Conservation (phyloP, 2,888 invertebrate species). For the Thyatira batis region DNA sequence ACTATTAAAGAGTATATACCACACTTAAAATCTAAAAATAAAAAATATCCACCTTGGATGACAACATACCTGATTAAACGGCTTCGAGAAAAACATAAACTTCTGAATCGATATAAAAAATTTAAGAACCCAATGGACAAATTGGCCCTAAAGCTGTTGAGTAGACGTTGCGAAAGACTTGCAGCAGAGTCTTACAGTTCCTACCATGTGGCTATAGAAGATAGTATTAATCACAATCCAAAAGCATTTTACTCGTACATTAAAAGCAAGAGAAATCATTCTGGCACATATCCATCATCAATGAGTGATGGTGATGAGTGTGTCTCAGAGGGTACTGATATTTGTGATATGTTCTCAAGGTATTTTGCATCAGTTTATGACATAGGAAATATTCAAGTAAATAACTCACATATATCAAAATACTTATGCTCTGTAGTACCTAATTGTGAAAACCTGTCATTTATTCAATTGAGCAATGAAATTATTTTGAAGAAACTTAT, state of each 20-base stretch:
- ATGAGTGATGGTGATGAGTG: too few relatives aligned
- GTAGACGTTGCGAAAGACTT: slow-evolving; percentile 2
- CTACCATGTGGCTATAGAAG: slow-evolving; percentile 10
- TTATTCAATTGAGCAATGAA: too few relatives aligned
- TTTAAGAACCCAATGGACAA: slow-evolving; percentile 19
- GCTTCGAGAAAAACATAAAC: slow-evolving; percentile 13
- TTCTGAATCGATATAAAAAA: slow-evolving; percentile 10
- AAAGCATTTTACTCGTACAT: too few relatives aligned
- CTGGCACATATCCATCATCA: slow-evolving; percentile 5
- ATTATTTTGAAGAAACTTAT: too few relatives aligned
- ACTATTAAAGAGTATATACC: slow-evolving; percentile 2
- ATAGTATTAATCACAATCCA: slow-evolving; percentile 10
- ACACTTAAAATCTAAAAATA: not conserved
- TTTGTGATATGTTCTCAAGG: slow-evolving; percentile 12
- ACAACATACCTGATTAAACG: slow-evolving; percentile 7
- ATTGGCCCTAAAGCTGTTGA: slow-evolving; percentile 6
- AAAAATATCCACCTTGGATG: slow-evolving; percentile 18
- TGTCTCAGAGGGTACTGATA: too few relatives aligned
- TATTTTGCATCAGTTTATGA: not conserved
- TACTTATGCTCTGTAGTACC: not conserved
- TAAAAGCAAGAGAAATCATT: slow-evolving; percentile 11
- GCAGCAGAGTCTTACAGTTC: not conserved
- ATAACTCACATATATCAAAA: not conserved
- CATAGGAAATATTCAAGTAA: too few relatives aligned
- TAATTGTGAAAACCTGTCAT: not conserved